A percentile compares a stretch with the other conserved stretches of the same genome.
These are phyloP conservation scores for Galagoides demidoff DNA, from an alignment of 2,797 vertebrate species.

Conservation along the genomic window DNA sequence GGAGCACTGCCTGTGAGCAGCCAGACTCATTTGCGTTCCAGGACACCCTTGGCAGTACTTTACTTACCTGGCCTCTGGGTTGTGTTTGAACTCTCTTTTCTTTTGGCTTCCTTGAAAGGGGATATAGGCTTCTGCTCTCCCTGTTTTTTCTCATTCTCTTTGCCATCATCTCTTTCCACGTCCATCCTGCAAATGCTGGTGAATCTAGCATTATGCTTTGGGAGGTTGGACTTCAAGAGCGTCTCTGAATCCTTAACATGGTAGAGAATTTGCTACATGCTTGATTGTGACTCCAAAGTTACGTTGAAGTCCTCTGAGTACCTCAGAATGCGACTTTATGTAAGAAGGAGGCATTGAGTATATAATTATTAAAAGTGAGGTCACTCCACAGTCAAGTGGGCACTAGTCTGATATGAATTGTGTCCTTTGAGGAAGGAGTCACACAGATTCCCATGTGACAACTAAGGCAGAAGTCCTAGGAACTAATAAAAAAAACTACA, in stretches of 20 bases:
- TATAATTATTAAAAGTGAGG: background rate
- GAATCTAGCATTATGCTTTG: background rate
- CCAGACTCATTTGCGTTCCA: background rate
- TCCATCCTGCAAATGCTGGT: background rate
- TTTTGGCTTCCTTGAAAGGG: background rate
- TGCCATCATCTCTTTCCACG: background rate
- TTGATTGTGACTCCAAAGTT: background rate
- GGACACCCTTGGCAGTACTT: background rate
- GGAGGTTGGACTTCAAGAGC: background rate
- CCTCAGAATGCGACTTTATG: background rate
- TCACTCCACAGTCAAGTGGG: background rate
- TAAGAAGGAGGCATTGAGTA: background rate
- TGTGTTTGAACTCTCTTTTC: background rate
- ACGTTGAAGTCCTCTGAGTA: background rate
- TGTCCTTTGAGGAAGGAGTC: background rate
- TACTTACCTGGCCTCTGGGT: accelerated
- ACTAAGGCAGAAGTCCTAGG: background rate
- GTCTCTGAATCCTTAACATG: background rate
- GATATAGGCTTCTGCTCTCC: background rate
- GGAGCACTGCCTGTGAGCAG: background rate
- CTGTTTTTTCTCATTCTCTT: background rate
- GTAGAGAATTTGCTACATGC: background rate
- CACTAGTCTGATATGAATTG: background rate
- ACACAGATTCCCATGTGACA: background rate
- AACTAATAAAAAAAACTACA: background rate